Conservation (phyloP, 2,113 vertebrate genomes). For the Macquaria australasica region DNA sequence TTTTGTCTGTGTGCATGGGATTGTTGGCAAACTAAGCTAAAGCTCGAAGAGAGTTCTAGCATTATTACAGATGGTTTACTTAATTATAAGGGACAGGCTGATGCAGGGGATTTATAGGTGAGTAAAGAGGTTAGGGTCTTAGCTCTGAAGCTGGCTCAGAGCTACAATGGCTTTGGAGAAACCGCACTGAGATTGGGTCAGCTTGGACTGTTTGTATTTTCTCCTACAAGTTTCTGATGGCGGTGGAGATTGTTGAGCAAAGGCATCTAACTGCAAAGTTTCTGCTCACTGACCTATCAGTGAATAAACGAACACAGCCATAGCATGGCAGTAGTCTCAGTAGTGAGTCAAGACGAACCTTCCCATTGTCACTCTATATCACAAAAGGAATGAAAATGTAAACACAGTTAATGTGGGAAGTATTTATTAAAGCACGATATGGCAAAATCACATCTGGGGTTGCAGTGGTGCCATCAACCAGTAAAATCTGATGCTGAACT, state of each 20-base stretch:
- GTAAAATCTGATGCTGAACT: too few species aligned
- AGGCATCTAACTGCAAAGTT: too few species aligned
- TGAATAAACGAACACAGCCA: too few species aligned
- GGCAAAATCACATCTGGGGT: too few species aligned
- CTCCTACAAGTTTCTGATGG: not conserved
- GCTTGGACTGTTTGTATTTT: not conserved
- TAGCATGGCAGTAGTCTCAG: too few species aligned
- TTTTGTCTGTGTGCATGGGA: not conserved
- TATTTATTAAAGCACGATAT: not conserved
- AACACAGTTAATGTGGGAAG: not conserved
- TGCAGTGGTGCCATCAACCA: too few species aligned
- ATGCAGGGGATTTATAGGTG: too few species aligned
- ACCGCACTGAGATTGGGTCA: not conserved
- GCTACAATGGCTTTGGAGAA: not conserved
- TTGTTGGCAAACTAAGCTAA: not conserved
- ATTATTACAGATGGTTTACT: too few species aligned
- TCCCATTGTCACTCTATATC: not conserved
- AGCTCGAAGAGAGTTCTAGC: not conserved
- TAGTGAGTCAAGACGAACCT: not conserved
- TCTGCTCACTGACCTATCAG: too few species aligned
- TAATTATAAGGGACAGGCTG: not conserved
- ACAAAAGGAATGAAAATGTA: not conserved
- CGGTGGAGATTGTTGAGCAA: not conserved
- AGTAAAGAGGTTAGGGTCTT: too few species aligned
- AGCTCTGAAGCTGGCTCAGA: too few species aligned